Conservation (phyloP, 2,888 invertebrate species). For the Pterostichus madidus region DNA sequence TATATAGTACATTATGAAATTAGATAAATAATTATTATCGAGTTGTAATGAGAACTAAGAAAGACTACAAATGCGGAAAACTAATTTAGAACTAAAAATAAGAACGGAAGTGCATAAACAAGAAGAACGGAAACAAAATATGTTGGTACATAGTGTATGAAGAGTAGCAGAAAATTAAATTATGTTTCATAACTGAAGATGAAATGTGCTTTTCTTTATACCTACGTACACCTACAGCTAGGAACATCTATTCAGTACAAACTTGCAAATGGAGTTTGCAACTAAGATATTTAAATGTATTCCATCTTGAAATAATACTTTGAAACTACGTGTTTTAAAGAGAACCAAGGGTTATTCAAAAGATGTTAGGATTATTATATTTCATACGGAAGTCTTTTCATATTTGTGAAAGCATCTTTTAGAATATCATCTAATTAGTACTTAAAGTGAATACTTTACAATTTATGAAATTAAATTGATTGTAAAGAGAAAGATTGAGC, state of each 20-base stretch:
- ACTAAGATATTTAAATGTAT: slow-evolving; percentile 11
- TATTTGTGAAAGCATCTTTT: too few relatives aligned
- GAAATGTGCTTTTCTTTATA: background rate
- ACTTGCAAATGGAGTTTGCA: slow-evolving; percentile 23
- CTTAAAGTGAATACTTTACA: too few relatives aligned
- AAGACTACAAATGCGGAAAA: slow-evolving; percentile 12
- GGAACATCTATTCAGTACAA: background rate
- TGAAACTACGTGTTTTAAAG: too few relatives aligned
- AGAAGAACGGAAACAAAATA: slow-evolving; percentile 26
- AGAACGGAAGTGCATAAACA: background rate
- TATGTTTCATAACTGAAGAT: slow-evolving; percentile 29
- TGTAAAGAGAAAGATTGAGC: too few relatives aligned
- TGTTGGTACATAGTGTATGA: background rate
- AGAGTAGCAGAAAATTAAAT: slow-evolving; percentile 16
- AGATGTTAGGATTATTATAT: too few relatives aligned
- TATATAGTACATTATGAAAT: too few relatives aligned
- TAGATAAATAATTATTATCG: too few relatives aligned
- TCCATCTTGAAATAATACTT: slow-evolving; percentile 6
- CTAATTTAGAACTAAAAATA: slow-evolving; percentile 25
- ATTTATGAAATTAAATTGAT: too few relatives aligned
- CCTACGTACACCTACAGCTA: background rate
- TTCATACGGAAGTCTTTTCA: too few relatives aligned
- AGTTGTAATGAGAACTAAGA: background rate
- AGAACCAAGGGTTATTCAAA: too few relatives aligned
- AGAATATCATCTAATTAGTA: too few relatives aligned